A percentile compares a stretch with the other conserved stretches of the same genome.
phyloP scores from a whole-genome alignment of 2,113 vertebrate genomes.

The Xiphorhynchus elegans region DNA sequence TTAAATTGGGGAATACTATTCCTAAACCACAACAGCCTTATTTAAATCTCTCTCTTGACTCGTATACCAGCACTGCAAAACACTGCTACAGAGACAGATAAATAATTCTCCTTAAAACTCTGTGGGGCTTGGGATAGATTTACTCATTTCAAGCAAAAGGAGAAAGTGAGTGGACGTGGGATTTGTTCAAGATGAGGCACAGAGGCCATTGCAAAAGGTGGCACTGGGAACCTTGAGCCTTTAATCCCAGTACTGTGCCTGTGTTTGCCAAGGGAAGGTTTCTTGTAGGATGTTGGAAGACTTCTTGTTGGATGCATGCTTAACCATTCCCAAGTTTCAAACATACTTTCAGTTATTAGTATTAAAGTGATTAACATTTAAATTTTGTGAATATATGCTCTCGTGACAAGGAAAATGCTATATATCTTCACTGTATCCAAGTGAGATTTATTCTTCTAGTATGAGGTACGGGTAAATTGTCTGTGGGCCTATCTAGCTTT shows the following conservation, averaged over 20 bases:
- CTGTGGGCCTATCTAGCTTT: background rate
- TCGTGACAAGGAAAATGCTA: background rate
- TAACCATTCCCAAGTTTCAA: background rate
- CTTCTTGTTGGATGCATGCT: background rate
- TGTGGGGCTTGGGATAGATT: background rate
- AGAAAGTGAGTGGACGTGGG: background rate
- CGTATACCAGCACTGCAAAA: background rate
- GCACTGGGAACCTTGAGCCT: background rate
- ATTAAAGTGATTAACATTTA: background rate
- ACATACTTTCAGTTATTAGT: background rate
- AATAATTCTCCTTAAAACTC: background rate
- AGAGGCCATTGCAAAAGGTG: background rate
- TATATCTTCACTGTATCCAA: background rate
- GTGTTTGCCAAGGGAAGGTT: background rate
- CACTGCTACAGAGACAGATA: background rate
- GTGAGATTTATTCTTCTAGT: background rate
- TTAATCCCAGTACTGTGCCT: background rate
- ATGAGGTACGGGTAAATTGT: background rate
- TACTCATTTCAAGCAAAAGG: background rate
- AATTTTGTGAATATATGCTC: background rate
- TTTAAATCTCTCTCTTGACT: background rate
- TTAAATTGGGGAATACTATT: background rate
- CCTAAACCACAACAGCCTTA: background rate
- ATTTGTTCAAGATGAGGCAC: background rate
- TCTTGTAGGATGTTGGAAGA: background rate